Conservation (phyloP, 1,140 invertebrate genomes). For the Heliconius hewitsoni region DNA sequence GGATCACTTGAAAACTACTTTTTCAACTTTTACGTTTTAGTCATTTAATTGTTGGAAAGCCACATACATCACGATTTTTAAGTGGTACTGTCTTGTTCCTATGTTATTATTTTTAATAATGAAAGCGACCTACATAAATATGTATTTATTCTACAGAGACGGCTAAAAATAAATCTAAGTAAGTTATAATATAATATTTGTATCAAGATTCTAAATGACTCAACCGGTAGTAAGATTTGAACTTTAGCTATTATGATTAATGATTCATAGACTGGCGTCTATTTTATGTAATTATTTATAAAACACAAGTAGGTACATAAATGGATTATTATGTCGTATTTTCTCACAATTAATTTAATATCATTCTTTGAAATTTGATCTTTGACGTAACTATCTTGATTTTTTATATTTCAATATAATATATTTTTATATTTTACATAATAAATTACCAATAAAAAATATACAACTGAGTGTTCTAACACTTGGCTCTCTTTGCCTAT, state of each 20-base stretch:
- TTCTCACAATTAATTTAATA: neutral
- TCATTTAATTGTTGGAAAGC: too few relatives aligned
- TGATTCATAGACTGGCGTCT: neutral
- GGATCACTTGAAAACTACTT: too few relatives aligned
- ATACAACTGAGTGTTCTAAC: too few relatives aligned
- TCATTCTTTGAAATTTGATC: neutral
- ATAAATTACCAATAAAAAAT: too few relatives aligned
- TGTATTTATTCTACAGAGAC: neutral
- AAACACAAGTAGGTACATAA: slow-evolving; percentile 1
- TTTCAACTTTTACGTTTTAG: too few relatives aligned
- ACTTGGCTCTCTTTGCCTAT: too few relatives aligned
- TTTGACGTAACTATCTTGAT: neutral
- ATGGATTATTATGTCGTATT: neutral
- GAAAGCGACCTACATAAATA: too few relatives aligned
- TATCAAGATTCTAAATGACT: slow-evolving; percentile 21
- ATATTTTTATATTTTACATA: neutral
- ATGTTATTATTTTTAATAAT: too few relatives aligned
- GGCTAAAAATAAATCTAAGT: neutral
- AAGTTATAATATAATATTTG: neutral
- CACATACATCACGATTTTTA: too few relatives aligned
- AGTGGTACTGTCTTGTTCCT: too few relatives aligned
- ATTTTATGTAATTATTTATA: neutral
- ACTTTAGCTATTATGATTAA: neutral
- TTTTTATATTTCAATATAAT: neutral
- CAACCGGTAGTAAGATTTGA: slow-evolving; percentile 12